Evolutionary conservation across 2,888 invertebrate species (phyloP), one percentile per base, ranked within the genome.

Genomic region (Doris montereyensis): DNA sequence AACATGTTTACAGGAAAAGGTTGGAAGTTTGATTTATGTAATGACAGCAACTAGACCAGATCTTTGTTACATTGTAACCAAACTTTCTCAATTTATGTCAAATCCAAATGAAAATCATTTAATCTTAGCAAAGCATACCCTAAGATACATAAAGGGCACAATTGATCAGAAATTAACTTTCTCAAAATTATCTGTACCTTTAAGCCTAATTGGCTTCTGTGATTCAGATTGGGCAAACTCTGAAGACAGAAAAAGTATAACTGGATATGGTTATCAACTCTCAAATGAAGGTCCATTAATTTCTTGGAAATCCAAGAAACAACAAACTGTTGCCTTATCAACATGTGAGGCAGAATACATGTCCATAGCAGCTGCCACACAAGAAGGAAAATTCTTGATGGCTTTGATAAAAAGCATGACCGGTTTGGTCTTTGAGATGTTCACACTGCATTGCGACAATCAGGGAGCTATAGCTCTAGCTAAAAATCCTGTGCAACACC

Each of bases 201-300:
- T 77, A 0, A 57, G 1, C 1, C n/a, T 77, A 5, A 58, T 24
- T 1, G 77, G 1, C 5, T 73, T 32, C 4, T 41, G 71, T 4
- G 71, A 72, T 28, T 1, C 71, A 26, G 72, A 68, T 58, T 72
- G 71, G 57, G 71, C 8, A 52, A 71, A 70, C 60, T 73, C 71
- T 26, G 52, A 57, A 52, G 81, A 81, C 52, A 26, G 80, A 57
- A 70, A 57, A 26, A 81, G 79, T 68, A 77, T 77, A n/a, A 34
- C 70, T 21, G 81, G 80, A 8, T 80, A 58, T 80, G 32, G 52
- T 41, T 35, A 35, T 21, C 32, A 17, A 24, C 4, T 41, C 8
- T 28, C 68, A 26, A n/a, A 28, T 10, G 5, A 21, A 10, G 68
- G 68, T n/a, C n/a, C n/a, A n/a, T n/a, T n/a, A n/a, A n/a, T n/a